Conservation (phyloP, 2,113 vertebrate species). For the Procavia capensis region DNA sequence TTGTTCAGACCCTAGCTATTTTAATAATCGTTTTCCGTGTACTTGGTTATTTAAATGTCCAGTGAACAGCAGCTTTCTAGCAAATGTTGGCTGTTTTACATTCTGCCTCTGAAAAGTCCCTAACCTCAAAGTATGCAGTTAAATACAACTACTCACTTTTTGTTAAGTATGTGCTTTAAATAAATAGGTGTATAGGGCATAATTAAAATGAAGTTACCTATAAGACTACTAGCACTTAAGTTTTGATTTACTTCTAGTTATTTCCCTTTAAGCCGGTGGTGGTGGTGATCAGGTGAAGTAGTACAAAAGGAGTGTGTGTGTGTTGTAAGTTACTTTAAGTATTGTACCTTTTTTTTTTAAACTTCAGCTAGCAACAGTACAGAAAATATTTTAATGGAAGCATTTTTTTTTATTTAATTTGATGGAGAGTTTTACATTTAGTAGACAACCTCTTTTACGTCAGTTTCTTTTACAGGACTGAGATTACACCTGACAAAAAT, state of each 20-base stretch:
- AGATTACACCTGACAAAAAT: not conserved
- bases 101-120: not conserved
- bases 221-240: not conserved
- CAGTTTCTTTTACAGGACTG: not conserved
- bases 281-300: not conserved
- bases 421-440: not conserved
- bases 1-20: not conserved
- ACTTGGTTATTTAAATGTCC: not conserved
- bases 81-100: not conserved
- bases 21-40: not conserved
- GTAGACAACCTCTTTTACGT: not conserved
- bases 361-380: not conserved
- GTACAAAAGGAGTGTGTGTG: not conserved
- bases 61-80: not conserved
- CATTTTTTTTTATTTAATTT: not conserved
- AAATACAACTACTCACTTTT: not conserved
- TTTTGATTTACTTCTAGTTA: not conserved
- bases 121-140: not conserved
- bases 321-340: not conserved
- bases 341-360: not conserved
- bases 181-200: not conserved
- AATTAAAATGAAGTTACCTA: not conserved
- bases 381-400: not conserved
- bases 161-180: not conserved
- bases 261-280: not conserved